Conservation (phyloP, 2,888 invertebrate species). For the Helobdella robusta region DNA sequence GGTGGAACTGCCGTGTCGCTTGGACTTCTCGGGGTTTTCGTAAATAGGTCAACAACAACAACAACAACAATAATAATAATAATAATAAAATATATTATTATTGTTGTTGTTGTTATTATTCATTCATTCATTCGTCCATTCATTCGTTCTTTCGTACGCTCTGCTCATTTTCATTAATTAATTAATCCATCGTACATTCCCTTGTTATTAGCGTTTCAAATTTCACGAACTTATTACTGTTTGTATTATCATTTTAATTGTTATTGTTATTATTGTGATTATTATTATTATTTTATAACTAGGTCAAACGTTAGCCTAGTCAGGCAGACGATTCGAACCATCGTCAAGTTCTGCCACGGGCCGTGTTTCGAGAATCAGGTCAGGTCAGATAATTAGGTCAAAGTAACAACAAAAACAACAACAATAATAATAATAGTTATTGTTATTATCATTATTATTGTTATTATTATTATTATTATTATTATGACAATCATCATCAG, state of each 20-base stretch:
- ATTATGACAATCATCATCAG: too few species aligned
- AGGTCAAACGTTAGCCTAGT: constrained; percentile 8
- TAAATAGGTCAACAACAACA: not conserved
- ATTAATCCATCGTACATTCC: not conserved
- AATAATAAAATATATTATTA: not conserved
- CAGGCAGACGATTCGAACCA: constrained; percentile 10
- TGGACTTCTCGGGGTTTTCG: constrained; percentile 18
- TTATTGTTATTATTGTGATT: not conserved
- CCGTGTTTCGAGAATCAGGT: constrained; percentile 23
- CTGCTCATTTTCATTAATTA: not conserved
- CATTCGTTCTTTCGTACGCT: not conserved
- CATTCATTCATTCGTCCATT: not conserved
- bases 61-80: not conserved
- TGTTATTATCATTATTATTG: not conserved
- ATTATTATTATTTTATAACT: not conserved
- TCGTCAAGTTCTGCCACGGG: constrained; percentile 21
- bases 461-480: not conserved
- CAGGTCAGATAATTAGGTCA: not conserved
- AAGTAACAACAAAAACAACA: not conserved
- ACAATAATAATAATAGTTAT: not conserved
- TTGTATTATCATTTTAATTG: not conserved
- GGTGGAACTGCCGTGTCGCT: constrained; percentile 21
- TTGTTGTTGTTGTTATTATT: not conserved
- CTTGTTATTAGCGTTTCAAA: not conserved
- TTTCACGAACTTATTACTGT: not conserved